Evolutionary conservation across 2,888 invertebrate species (phyloP), one percentile per base, ranked within the genome.

Genomic region (Cacoxenus indagator): DNA sequence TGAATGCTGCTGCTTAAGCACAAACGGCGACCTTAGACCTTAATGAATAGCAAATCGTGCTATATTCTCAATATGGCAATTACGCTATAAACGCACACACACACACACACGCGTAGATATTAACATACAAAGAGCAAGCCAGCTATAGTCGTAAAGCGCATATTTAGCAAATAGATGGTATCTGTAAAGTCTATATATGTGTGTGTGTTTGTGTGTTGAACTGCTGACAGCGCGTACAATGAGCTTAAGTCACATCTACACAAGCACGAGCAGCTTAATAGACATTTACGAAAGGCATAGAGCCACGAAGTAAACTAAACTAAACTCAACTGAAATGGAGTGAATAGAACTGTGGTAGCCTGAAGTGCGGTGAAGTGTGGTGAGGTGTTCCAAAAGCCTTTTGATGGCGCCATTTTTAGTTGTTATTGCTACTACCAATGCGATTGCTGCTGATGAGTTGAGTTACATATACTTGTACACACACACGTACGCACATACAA

Each of bases 221-320:
- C 43, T 62, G 43, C 43, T 43, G 61, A 62, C 61, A 62, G n/a
- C 61, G 61, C 45, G 45, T 62, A 62, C 61, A 45, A 43, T 45
- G 43, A 45, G 61, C 61, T 62, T 62, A 45, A 62, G 43, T 43
- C 61, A 43, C 61, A 62, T 43, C 43, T n/a, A 45, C 11, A 37
- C 19, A 37, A 37, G n/a, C 43, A 62, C 43, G 45, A 62, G n/a
- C n/a, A 31, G 45, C 31, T 62, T 62, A 62, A 62, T 62, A 62
- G 61, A 62, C 61, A 62, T 43, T 43, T 43, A 57, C 29, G n/a
- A 11, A 11, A 29, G 29, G 17, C 22, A 62, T 11, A 43, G 11
- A 62, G 43, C 61, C 11, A 22, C 9, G 22, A 22, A 24, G 61
- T 14, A 9, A 22, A 19, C 0, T 27, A n/a, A n/a, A 26, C 27